Evolutionary conservation across 2,797 vertebrate species (phyloP).

Genomic region (Brachyalestes nurse): DNA sequence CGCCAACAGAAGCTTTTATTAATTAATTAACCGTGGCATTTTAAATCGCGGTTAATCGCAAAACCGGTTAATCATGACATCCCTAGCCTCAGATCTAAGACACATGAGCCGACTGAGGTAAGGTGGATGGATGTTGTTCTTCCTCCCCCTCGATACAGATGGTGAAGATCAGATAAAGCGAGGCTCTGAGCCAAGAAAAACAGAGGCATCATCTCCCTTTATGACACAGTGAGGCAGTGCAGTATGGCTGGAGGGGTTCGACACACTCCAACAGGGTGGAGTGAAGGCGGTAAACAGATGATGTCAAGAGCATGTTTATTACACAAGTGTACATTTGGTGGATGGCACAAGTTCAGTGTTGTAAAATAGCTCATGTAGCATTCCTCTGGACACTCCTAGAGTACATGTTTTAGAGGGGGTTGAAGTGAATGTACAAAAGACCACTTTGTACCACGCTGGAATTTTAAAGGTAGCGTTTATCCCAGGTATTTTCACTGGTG

Average conservation of each 20-base stretch:
- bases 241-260: slow-evolving; percentile 27
- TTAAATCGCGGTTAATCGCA: too few species aligned
- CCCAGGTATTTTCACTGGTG: slow-evolving; percentile 13
- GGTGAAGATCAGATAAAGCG: slow-evolving; percentile 52
- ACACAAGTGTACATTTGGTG: slow-evolving; percentile 24
- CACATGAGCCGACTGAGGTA: slow-evolving; percentile 15
- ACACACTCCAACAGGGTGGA: neutral
- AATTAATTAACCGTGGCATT: too few species aligned
- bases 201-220: slow-evolving; percentile 39
- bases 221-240: slow-evolving; percentile 12
- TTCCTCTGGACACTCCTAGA: slow-evolving; percentile 34
- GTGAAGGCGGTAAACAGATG: neutral
- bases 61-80: neutral
- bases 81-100: slow-evolving; percentile 45
- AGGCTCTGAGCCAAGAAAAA: slow-evolving; percentile 55
- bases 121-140: slow-evolving; percentile 41
- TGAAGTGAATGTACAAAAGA: neutral
- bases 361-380: slow-evolving; percentile 28
- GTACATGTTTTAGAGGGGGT: neutral
- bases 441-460: neutral
- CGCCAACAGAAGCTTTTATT: too few species aligned
- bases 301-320: slow-evolving; percentile 26
- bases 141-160: slow-evolving; percentile 32
- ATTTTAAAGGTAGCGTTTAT: slow-evolving; percentile 9
- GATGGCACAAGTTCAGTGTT: slow-evolving; percentile 19